Conservation (phyloP, 2,888 invertebrate genomes). For the Leptinotarsa juncta region DNA sequence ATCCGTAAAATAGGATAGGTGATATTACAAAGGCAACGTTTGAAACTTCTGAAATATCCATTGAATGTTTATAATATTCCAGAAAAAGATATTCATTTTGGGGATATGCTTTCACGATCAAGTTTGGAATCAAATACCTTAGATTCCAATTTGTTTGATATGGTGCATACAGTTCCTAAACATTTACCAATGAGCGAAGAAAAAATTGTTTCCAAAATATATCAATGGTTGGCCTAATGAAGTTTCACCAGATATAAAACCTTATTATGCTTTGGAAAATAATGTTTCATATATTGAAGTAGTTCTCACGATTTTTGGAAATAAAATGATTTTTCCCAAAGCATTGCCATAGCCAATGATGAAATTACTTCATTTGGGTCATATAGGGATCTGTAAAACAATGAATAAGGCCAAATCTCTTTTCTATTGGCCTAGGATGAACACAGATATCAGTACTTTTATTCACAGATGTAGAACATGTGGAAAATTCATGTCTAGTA, state of each 20-base stretch:
- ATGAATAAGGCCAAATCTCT: conserved; percentile 21
- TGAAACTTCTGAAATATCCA: conserved; percentile 7
- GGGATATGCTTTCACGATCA: conserved; percentile 42
- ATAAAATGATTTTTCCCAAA: conserved; percentile 19
- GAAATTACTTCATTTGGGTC: conserved; percentile 43
- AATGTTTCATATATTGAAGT: conserved; percentile 42
- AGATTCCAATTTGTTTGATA: conserved; percentile 43
- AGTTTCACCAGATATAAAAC: background rate
- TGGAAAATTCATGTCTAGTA: conserved; percentile 33
- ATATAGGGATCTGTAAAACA: conserved; percentile 32
- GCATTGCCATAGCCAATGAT: conserved; percentile 27
- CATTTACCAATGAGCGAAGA: conserved; percentile 41
- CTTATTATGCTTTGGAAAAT: too few species aligned
- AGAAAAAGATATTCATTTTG: conserved; percentile 45
- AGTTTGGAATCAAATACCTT: background rate
- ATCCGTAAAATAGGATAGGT: conserved; percentile 41
- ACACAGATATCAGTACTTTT: conserved; percentile 7
- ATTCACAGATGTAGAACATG: background rate
- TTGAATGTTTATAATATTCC: conserved; percentile 39
- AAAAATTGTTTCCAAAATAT: conserved; percentile 34
- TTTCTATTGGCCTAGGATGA: conserved; percentile 31
- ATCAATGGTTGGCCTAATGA: conserved; percentile 41
- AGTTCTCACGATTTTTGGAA: conserved; percentile 25
- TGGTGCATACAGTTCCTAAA: conserved; percentile 42
- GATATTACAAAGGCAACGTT: conserved; percentile 20